These are phyloP conservation scores for Carcharodon carcharias DNA, from an alignment of 2,797 vertebrate genomes.

Conservation along the genomic window DNA sequence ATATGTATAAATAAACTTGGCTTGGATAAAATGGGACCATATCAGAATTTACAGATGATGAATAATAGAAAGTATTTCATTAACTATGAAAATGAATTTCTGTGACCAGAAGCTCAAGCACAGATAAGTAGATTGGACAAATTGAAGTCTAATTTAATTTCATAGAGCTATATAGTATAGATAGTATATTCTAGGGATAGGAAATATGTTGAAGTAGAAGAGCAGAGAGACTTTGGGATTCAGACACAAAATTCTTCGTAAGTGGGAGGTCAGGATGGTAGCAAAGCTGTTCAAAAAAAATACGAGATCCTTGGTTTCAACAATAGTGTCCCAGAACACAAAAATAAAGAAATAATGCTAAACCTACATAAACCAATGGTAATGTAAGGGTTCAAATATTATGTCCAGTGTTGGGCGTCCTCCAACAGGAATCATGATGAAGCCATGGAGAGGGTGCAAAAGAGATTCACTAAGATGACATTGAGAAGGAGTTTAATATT, in stretches of 20 bases:
- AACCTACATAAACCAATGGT: neutral
- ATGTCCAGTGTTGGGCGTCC: neutral
- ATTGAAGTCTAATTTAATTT: neutral
- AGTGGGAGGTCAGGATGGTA: neutral
- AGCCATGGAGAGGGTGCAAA: neutral
- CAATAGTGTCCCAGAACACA: too few relatives aligned
- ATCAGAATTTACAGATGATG: neutral
- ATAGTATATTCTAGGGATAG: neutral
- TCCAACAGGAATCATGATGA: neutral
- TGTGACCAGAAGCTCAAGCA: neutral
- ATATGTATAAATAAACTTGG: neutral
- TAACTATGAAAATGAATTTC: neutral
- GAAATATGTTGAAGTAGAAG: neutral
- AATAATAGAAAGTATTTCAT: neutral
- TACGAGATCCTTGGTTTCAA: neutral
- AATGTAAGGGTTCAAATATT: neutral
- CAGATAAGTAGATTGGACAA: neutral
- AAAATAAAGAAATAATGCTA: neutral
- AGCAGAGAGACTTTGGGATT: neutral
- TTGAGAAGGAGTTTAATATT: neutral
- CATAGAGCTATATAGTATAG: neutral
- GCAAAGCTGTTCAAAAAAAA: neutral
- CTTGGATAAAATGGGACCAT: neutral
- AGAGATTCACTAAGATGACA: neutral
- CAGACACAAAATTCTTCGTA: neutral